Percentiles rank a stretch among this genome's conserved stretches.
Conservation (phyloP, 2,113 vertebrate species). For the Emydura subglobosa region DNA sequence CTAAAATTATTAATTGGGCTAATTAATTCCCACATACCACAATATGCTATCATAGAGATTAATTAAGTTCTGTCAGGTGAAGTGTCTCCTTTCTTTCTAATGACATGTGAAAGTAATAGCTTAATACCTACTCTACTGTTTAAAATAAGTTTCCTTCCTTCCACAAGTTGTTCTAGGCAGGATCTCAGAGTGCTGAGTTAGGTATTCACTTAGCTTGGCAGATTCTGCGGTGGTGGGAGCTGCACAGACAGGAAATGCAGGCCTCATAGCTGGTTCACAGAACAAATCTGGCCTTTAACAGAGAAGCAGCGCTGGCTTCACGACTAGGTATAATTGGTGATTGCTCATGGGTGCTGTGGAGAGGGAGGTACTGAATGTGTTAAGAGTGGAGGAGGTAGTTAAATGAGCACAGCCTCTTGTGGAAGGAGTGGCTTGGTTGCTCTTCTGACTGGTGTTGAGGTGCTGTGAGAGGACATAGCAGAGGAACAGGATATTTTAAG, state of each 20-base stretch:
- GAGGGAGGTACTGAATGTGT: neutral
- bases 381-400: constrained; percentile 20
- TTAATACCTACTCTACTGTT: neutral
- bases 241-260: constrained; percentile 64
- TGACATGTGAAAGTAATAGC: neutral
- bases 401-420: neutral
- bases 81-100: constrained; percentile 23
- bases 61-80: neutral
- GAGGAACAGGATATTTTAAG: neutral
- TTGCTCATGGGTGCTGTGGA: constrained; percentile 41
- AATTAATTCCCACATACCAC: neutral
- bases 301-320: neutral
- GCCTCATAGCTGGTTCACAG: constrained; percentile 42
- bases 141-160: constrained; percentile 37
- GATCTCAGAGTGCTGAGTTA: constrained; percentile 64
- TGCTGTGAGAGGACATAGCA: neutral
- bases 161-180: constrained; percentile 46
- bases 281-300: constrained; percentile 15
- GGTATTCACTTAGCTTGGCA: constrained; percentile 19
- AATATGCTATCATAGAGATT: neutral
- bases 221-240: constrained; percentile 65
- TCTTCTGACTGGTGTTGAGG: neutral
- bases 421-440: neutral
- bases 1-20: neutral
- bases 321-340: constrained; percentile 36